Evolutionary conservation across 2,797 vertebrate genomes (phyloP).

Genomic region (Adelosebastes latens): DNA sequence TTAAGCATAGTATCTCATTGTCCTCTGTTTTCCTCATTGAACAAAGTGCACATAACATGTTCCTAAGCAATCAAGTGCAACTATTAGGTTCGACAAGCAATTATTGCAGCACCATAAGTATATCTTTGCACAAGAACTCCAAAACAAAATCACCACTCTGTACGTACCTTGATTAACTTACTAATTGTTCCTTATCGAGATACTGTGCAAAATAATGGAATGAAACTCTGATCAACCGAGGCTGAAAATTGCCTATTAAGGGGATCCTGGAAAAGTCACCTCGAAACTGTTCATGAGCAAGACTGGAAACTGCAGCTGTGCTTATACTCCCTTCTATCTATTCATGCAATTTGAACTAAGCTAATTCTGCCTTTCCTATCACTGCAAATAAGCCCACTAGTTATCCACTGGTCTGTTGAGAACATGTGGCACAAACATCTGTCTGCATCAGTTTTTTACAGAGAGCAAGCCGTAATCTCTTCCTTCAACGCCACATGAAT

Average conservation of each 20-base stretch:
- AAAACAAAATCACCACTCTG: conserved; percentile 45
- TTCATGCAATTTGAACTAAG: conserved; percentile 36
- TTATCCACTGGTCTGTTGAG: conserved; percentile 34
- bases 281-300: conserved; percentile 39
- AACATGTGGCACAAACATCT: conserved; percentile 61
- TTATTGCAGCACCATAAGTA: conserved; percentile 40
- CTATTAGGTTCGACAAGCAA: conserved; percentile 43
- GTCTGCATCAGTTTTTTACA: conserved; percentile 39
- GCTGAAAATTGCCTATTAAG: conserved; percentile 68
- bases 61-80: conserved; percentile 30
- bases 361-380: conserved; percentile 27
- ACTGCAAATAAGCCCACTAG: conserved; percentile 27
- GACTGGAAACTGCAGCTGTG: conserved; percentile 34
- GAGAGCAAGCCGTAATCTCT: conserved; percentile 16
- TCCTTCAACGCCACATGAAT: neutral
- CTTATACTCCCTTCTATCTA: conserved; percentile 1
- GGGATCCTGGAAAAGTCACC: conserved; percentile 43
- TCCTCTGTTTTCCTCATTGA: conserved; percentile 1
- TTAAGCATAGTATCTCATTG: neutral
- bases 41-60: conserved; percentile 16
- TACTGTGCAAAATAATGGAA: conserved; percentile 59
- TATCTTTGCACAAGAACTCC: conserved; percentile 29
- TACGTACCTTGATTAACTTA: conserved; percentile 61
- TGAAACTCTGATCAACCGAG: conserved; percentile 56
- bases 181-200: conserved; percentile 67